Conservation (phyloP, 2,888 invertebrate genomes). For the Torymus aiolomorphi region DNA sequence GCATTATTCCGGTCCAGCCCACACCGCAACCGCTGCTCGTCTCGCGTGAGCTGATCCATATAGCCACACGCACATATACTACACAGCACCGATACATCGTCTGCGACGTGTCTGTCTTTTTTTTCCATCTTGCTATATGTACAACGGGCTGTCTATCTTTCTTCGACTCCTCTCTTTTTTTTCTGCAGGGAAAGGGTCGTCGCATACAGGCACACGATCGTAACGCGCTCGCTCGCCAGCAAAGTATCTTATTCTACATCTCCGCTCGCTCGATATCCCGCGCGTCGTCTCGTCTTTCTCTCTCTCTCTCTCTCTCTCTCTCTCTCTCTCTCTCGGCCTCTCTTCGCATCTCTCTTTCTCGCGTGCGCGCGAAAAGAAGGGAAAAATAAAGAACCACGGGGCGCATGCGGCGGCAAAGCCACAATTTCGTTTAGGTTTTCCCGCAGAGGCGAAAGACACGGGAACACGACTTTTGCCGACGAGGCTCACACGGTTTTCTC, state of each 20-base stretch:
- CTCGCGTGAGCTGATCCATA: too few relatives aligned
- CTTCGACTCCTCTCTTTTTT: constrained; percentile 10
- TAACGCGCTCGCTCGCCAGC: constrained; percentile 5
- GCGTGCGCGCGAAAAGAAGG: not conserved
- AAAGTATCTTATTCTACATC: constrained; percentile 40
- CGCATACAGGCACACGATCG: constrained; percentile 14
- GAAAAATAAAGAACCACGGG: not conserved
- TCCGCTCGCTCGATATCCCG: constrained; percentile 29
- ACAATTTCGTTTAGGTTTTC: constrained; percentile 52
- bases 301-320: constrained; percentile 8
- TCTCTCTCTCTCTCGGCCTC: too few relatives aligned
- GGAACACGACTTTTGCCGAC: too few relatives aligned
- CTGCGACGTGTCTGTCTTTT: too few relatives aligned
- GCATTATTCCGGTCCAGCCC: too few relatives aligned
- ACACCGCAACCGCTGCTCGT: too few relatives aligned
- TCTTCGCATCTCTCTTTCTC: not conserved
- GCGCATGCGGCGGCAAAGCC: constrained; percentile 30
- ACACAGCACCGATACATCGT: too few relatives aligned
- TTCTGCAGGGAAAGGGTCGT: constrained; percentile 12
- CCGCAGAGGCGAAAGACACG: not conserved
- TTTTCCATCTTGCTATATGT: too few relatives aligned
- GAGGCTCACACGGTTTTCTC: constrained; percentile 27
- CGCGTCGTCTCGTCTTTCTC: constrained; percentile 46
- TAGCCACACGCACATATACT: too few relatives aligned
- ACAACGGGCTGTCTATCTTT: too few relatives aligned